These are phyloP conservation scores for Scaptomyza polygonia DNA, from an alignment of 2,888 invertebrate species.

Conservation along the genomic window DNA sequence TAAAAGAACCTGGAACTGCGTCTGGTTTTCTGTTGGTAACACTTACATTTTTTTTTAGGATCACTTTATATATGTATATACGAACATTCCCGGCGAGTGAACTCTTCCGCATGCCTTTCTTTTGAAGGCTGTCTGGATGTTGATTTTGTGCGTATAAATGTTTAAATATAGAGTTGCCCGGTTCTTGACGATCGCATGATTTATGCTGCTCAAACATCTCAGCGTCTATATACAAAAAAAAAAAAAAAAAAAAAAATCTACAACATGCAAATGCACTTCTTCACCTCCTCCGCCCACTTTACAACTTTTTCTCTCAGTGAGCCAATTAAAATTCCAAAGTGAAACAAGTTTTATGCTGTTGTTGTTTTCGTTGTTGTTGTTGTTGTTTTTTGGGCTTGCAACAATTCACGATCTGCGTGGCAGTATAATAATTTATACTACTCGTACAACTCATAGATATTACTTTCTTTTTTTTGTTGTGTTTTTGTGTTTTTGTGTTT, in stretches of 20 bases:
- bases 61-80: not conserved
- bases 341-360: conserved; percentile 6
- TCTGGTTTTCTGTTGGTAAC: conserved; percentile 18
- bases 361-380: not conserved
- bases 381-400: conserved; percentile 12
- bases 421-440: conserved; percentile 68
- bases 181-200: conserved; percentile 57
- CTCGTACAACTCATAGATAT: conserved; percentile 54
- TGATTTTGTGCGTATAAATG: conserved; percentile 23
- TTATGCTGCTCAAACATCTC: conserved; percentile 41
- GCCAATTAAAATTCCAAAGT: conserved; percentile 74
- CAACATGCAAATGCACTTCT: conserved; percentile 25
- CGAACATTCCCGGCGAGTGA: conserved; percentile 18
- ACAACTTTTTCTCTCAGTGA: conserved; percentile 5
- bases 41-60: conserved; percentile 10
- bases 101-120: conserved; percentile 55
- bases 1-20: too few species aligned
- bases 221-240: conserved; percentile 17
- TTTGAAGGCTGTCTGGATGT: conserved; percentile 11
- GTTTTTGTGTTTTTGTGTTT: conserved; percentile 2
- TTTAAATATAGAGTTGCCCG: conserved; percentile 9
- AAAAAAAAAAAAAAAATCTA: conserved; percentile 32
- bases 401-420: conserved; percentile 37
- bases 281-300: not conserved
- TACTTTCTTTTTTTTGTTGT: conserved; percentile 49